phyloP scores from a whole-genome alignment of 2,888 invertebrate species.

The Smittia aterrima region DNA sequence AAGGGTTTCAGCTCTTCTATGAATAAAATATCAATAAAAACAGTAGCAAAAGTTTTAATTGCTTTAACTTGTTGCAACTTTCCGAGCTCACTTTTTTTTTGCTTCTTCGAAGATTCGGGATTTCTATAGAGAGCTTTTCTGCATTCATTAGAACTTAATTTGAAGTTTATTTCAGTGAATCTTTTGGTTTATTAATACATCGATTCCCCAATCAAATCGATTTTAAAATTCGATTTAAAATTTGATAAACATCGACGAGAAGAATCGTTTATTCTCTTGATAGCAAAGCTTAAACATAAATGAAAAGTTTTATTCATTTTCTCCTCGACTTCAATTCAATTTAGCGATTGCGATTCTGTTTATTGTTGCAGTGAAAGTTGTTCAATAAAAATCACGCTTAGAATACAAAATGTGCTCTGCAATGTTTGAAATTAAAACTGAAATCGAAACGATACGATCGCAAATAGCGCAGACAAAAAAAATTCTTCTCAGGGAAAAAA shows the following conservation, averaged over 20 bases:
- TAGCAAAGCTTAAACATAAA: too few relatives aligned
- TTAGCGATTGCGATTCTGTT: too few relatives aligned
- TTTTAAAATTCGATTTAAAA: too few relatives aligned
- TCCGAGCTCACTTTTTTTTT: background rate
- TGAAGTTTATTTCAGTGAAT: too few relatives aligned
- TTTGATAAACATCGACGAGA: too few relatives aligned
- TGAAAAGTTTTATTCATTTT: too few relatives aligned
- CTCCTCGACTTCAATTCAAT: too few relatives aligned
- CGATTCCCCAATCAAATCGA: too few relatives aligned
- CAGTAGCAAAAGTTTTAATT: constrained; percentile 37
- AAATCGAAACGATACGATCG: background rate
- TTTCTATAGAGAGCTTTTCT: background rate
- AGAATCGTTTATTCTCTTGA: too few relatives aligned
- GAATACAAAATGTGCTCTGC: background rate
- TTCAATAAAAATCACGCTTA: background rate
- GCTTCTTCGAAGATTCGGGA: background rate
- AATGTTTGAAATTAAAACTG: background rate
- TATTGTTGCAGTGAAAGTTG: background rate
- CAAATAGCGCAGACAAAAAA: background rate
- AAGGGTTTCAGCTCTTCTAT: background rate
- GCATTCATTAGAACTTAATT: too few relatives aligned
- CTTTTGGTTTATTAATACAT: too few relatives aligned
- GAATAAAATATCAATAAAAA: constrained; percentile 27
- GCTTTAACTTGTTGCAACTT: constrained; percentile 39
- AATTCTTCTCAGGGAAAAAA: background rate